These are phyloP conservation scores for Scaptomyza flava DNA, from an alignment of 2,888 invertebrate species.

Conservation along the genomic window DNA sequence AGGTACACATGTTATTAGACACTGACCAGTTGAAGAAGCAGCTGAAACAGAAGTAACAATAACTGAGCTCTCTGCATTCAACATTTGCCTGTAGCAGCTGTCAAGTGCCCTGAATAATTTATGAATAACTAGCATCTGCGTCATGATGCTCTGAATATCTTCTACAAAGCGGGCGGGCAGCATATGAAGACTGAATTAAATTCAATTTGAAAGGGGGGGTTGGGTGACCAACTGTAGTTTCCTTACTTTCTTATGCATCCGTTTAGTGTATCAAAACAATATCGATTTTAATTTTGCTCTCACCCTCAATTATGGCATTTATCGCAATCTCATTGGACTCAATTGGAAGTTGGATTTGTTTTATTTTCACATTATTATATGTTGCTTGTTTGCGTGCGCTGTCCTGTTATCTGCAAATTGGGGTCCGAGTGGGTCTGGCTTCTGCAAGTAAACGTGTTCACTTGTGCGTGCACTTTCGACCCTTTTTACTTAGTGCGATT, in stretches of 20 bases:
- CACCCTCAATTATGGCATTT: slow-evolving; percentile 43
- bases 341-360: slow-evolving; percentile 59
- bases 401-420: slow-evolving; percentile 2
- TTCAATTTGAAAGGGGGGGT: slow-evolving; percentile 24
- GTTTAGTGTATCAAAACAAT: slow-evolving; percentile 15
- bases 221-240: neutral
- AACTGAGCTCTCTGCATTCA: neutral
- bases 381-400: slow-evolving; percentile 22
- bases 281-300: slow-evolving; percentile 8
- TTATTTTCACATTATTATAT: slow-evolving; percentile 56
- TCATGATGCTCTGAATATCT: neutral
- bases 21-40: slow-evolving; percentile 23
- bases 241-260: neutral
- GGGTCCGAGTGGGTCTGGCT: neutral
- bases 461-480: slow-evolving; percentile 67
- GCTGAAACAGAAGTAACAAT: slow-evolving; percentile 5
- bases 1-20: slow-evolving; percentile 44
- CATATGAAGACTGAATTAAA: slow-evolving; percentile 49
- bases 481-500: slow-evolving; percentile 65
- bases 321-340: slow-evolving; percentile 13
- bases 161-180: neutral
- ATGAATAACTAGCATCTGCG: slow-evolving; percentile 66
- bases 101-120: slow-evolving; percentile 73
- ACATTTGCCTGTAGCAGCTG: slow-evolving; percentile 70
- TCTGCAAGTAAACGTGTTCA: slow-evolving; percentile 26